phyloP scores from a whole-genome alignment of 2,113 vertebrate genomes.

The Mungos mungo region DNA sequence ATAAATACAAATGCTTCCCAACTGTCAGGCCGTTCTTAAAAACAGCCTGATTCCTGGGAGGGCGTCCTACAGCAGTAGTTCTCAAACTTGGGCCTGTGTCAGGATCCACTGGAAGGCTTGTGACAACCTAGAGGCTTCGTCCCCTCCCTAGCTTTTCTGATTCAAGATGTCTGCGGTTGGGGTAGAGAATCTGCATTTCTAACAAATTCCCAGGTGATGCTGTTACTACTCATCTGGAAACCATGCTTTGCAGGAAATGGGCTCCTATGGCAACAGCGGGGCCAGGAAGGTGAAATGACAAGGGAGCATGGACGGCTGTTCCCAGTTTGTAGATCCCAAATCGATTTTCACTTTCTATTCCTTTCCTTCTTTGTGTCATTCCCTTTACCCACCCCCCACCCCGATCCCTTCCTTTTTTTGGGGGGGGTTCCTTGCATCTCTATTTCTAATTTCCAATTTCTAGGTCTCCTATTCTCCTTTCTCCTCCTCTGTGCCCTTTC shows the following conservation, averaged over 20 bases:
- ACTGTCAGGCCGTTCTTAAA: background rate
- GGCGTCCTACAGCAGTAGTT: rapidly evolving
- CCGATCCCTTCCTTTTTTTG: background rate
- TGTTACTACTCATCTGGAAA: background rate
- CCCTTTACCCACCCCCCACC: background rate
- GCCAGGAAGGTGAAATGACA: background rate
- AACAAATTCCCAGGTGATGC: background rate
- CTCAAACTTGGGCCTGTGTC: rapidly evolving
- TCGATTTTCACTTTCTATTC: background rate
- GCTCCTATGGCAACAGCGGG: background rate
- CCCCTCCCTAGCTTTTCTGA: background rate
- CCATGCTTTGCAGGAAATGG: background rate
- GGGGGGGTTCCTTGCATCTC: background rate
- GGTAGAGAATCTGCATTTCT: background rate
- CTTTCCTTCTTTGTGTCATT: background rate
- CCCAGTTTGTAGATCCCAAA: background rate
- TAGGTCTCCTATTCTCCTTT: background rate
- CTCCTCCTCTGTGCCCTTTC: background rate
- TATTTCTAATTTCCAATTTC: background rate
- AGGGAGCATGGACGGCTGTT: background rate
- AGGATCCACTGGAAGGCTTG: background rate
- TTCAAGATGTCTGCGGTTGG: too few species aligned
- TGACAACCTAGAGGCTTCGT: background rate
- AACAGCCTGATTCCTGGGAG: background rate
- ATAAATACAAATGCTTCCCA: background rate